Base-by-base conservation (phyloP, 2,113 vertebrate genomes). In the Dendropsophus ebraccatus region DNA sequence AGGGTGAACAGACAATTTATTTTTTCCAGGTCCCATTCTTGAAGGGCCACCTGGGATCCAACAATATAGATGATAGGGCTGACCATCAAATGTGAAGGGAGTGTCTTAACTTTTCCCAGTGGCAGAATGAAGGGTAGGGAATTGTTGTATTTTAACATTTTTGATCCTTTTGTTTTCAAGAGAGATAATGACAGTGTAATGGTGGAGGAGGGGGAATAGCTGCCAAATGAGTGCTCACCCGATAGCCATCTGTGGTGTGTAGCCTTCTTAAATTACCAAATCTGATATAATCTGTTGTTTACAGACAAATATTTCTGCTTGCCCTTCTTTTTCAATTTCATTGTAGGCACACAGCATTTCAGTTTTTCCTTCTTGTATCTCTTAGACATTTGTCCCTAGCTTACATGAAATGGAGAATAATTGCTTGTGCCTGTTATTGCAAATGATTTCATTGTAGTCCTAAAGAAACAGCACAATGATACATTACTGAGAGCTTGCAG, bases 371-470 rank as follows among this genome's bases (percentile, higher is more conserved):
- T n/a, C 12, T 73, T 73, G 3, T 41, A 17, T 32, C 30, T 67
- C 4, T 17, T 32, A 32, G 62, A 72, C 13, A 41, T 72, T 41
- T 72, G 1, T 72, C 11, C 30, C 23, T 32, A 21, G 69, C 21
- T 72, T 72, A 41, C 69, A 2, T 41, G 32, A 10, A 72, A n/a
- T 74, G 54, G 28, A 78, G 32, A 32, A 45, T 65, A 65, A 62
- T 17, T 81, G 70, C 52, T 74, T 54, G 12, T 9, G 5, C 32
- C 82, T 74, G 50, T 17, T 83, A 65, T 30, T 73, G 69, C 35
- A 73, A 58, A 74, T 83, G 32, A 75, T 74, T 83, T 72, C 58
- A 73, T 72, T 74, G 69, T 37, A 74, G 37, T 74, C 70, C 32
- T 50, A 74, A 23, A 72, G 50, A 67, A 60, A 35, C 45, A 72